Evolutionary conservation across 2,797 vertebrate species (phyloP), one percentile per base, ranked within the genome.

Genomic region (Sebastes oblongus): DNA sequence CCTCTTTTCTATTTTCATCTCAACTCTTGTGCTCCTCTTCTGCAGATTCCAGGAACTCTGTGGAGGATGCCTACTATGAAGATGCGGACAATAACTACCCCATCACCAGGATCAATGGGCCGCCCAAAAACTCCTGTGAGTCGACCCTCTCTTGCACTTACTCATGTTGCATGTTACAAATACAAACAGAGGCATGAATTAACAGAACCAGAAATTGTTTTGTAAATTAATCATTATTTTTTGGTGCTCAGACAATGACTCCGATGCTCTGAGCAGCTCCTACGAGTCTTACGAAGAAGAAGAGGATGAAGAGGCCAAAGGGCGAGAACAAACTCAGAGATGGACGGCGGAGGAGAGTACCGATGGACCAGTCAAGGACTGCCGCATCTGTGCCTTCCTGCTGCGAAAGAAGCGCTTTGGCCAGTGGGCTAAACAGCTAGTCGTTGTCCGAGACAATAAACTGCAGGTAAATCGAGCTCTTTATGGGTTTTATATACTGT

Each of bases 211-310:
- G 1, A 36, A 16, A 36, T 24, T 39, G 25, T 39, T 82, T 70
- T 58, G 27, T 69, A 42, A 80, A 61, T 69, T 9, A 59, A 81
- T 79, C 12, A 66, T 54, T 59, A 1, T 30, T 66, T 39, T 83
- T 22, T 52, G 59, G n/a, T 80, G n/a, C 39, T 8, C 91, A 99
- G 98, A 98, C 94, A 98, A 99, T 56, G 98, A 99, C 92, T 99
- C 98, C 0, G 98, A 99, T 60, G 98, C 97, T 0, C 95, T 99
- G 93, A 99, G 98, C 94, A 99, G 98, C 88, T 99, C 98, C 13
- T 99, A 99, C 0, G 98, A 99, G 91, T 99, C 98, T 0, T 99
- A 99, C 0, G 98, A 99, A 0, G 98, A 99, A n/a, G 98, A 99
- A 18, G 98, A 99, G 66, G 98, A 99, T 1, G 98, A 99, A 4